phyloP scores from a whole-genome alignment of 2,113 vertebrate species.

The Apteryx owenii region DNA sequence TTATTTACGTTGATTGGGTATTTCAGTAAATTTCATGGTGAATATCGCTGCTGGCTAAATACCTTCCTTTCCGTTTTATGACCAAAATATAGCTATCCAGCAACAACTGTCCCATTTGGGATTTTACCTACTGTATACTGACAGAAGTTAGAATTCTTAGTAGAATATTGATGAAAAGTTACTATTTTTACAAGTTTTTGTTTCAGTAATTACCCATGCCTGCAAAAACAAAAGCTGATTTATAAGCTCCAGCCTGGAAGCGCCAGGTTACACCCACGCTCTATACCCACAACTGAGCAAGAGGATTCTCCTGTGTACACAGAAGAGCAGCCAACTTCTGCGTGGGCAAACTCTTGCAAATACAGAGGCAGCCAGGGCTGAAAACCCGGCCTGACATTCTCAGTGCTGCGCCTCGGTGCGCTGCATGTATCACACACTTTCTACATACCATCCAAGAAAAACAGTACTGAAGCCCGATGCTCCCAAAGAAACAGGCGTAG shows the following conservation, averaged over 20 bases:
- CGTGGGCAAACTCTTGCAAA: not conserved
- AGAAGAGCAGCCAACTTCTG: not conserved
- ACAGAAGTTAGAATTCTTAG: not conserved
- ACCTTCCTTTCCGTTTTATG: not conserved
- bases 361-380: not conserved
- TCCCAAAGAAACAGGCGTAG: not conserved
- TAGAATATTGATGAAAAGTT: not conserved
- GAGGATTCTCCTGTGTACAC: not conserved
- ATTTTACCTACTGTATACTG: not conserved
- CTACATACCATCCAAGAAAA: not conserved
- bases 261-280: not conserved
- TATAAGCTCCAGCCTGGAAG: not conserved
- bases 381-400: not conserved
- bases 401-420: not conserved
- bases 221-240: not conserved
- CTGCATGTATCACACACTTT: rapidly evolving
- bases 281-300: not conserved
- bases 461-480: not conserved
- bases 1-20: not conserved
- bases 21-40: not conserved
- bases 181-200: not conserved
- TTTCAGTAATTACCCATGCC: not conserved
- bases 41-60: not conserved
- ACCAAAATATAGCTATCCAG: not conserved
- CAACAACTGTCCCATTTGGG: not conserved